These are phyloP conservation scores for Neocrepidodera transversa DNA, from an alignment of 2,888 invertebrate species.

Conservation along the genomic window DNA sequence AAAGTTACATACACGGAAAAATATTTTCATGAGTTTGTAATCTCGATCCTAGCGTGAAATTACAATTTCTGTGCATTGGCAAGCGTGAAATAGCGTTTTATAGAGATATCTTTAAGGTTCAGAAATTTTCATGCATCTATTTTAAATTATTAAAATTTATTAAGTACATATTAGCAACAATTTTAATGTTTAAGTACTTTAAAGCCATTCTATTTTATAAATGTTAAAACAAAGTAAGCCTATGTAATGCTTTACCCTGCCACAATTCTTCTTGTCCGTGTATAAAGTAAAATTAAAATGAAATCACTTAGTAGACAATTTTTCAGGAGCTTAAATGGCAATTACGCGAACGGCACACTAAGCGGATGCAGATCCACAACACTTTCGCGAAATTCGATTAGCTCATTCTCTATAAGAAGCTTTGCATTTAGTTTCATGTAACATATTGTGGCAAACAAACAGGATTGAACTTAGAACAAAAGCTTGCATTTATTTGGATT, in stretches of 20 bases:
- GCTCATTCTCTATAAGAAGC: constrained; percentile 16
- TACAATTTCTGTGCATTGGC: constrained; percentile 24
- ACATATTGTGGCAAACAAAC: not conserved
- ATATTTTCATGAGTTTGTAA: constrained; percentile 4
- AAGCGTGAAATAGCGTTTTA: constrained; percentile 21
- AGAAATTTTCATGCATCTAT: no score
- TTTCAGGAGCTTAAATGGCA: constrained; percentile 19
- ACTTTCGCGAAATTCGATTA: constrained; percentile 24
- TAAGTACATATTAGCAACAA: no score
- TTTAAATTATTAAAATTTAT: no score
- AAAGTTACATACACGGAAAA: not conserved
- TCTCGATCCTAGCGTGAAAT: constrained; percentile 15
- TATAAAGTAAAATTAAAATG: not conserved
- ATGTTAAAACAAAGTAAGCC: no score
- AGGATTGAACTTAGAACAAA: not conserved
- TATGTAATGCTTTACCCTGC: not conserved
- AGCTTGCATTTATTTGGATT: no score
- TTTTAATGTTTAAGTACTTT: no score
- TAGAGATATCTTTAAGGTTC: not conserved
- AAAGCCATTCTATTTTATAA: no score
- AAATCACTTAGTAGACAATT: constrained; percentile 17
- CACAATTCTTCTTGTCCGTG: not conserved
- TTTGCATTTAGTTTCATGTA: constrained; percentile 23
- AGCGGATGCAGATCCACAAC: constrained; percentile 21
- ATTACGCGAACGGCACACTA: constrained; percentile 14